A percentile compares a stretch with the other conserved stretches of the same genome.
Conservation (phyloP, 2,797 vertebrate genomes). For the Paramormyrops hopkinsi region DNA sequence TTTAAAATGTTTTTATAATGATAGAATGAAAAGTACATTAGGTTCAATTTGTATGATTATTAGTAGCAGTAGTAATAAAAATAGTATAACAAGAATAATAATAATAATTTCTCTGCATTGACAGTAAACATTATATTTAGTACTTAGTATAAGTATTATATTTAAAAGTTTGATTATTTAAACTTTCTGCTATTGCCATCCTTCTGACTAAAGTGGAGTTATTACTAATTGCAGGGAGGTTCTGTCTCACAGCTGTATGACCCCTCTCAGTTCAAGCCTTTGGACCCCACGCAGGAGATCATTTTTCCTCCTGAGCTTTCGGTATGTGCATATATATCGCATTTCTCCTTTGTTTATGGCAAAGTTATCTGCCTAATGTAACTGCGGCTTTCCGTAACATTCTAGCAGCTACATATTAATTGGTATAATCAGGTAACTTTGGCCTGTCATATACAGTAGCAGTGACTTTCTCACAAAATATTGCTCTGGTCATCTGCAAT, state of each 20-base stretch:
- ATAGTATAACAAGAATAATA: neutral
- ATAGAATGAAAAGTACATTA: neutral
- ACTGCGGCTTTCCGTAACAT: neutral
- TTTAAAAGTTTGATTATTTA: neutral
- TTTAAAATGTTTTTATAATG: neutral
- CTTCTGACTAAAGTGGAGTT: neutral
- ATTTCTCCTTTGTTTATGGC: neutral
- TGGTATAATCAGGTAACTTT: neutral
- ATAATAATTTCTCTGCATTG: neutral
- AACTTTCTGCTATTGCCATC: neutral
- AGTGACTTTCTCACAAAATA: neutral
- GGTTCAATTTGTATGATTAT: neutral
- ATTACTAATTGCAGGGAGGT: conserved; percentile 29
- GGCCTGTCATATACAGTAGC: neutral
- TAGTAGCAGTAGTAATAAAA: neutral
- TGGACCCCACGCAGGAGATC: conserved; percentile 87
- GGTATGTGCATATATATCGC: conserved; percentile 50
- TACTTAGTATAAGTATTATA: neutral
- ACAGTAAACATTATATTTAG: neutral
- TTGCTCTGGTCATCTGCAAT: neutral
- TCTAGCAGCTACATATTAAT: neutral
- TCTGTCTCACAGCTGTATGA: conserved; percentile 58
- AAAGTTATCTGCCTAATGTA: neutral
- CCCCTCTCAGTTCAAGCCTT: conserved; percentile 69
- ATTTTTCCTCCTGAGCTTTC: conserved; percentile 90